Base-by-base conservation (phyloP, 1,140 invertebrate genomes). In the Elysia chlorotica region DNA sequence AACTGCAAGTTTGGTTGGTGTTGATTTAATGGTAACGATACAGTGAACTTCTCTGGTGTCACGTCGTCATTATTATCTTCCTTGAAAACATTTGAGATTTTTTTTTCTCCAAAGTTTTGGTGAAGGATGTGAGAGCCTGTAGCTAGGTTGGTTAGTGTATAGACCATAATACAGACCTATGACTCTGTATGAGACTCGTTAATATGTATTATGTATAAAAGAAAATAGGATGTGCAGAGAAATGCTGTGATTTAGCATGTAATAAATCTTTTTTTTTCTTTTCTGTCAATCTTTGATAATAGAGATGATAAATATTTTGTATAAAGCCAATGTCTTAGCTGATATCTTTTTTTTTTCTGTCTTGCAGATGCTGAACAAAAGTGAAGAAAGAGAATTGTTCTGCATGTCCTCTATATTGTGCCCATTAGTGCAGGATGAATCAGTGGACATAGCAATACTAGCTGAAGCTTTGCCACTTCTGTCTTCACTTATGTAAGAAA, bases 361-460 rank as follows among this genome's bases (percentile, higher is more conserved):
- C 57, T 79, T 82, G 70, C 74, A 96, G 92, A 92, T 95, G 81
- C 90, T 96, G 61, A 90, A 92, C 74, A 91, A 92, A 30, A 96
- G 93, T 81, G 94, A 93, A 83, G 96, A 97, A 87, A 94, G 95
- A 25, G 93, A 95, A 14, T 92, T 96, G 89, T 97, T 98, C 85
- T 95, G 95, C 0, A 88, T 96, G 72, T 95, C 97, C 79, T 91
- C 93, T 79, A 87, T 98, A 28, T 86, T 97, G 4, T 91, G 96
- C 62, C 91, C 92, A 59, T 91, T 96, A 74, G 92, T 92, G 17
- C 91, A 90, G 56, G 95, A 96, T 86, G 81, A 89, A 19, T 88
- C 91, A 76, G 90, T 91, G 35, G 89, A 91, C 73, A 84, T 90
- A 21, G 91, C 92, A 30, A 90, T 93, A 36, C 87, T 96, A 35